These are phyloP conservation scores for Neolamprologus modestus DNA, from an alignment of 2,113 vertebrate genomes.

Conservation along the genomic window DNA sequence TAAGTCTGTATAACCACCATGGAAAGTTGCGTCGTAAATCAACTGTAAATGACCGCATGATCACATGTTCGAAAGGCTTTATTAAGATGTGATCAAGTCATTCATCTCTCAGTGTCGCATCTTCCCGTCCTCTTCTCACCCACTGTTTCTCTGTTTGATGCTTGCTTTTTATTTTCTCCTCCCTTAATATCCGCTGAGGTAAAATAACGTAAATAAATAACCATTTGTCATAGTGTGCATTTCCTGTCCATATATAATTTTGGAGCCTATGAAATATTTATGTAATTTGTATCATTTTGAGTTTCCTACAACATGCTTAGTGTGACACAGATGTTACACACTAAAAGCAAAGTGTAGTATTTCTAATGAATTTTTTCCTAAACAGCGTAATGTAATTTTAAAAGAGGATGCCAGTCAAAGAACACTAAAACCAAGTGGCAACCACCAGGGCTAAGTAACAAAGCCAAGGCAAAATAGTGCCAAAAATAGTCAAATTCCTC, in stretches of 20 bases:
- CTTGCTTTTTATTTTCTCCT: background rate
- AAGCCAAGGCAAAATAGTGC: background rate
- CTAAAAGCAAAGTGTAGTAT: background rate
- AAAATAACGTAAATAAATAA: background rate
- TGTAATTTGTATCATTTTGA: background rate
- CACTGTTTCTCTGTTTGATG: background rate
- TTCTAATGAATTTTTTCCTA: background rate
- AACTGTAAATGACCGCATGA: background rate
- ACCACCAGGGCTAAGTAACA: background rate
- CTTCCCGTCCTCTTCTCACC: background rate
- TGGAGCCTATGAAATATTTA: background rate
- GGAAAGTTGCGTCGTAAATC: background rate
- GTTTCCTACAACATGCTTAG: background rate
- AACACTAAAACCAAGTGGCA: background rate
- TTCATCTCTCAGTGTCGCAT: background rate
- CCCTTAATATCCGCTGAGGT: background rate
- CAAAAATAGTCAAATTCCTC: background rate
- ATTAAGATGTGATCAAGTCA: background rate
- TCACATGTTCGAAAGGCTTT: background rate
- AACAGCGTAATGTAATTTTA: background rate
- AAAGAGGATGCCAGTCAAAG: background rate
- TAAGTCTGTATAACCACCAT: background rate
- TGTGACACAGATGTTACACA: background rate
- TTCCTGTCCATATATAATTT: background rate
- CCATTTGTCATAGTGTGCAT: background rate